A percentile compares a stretch with the other conserved stretches of the same genome.
Conservation (phyloP, 2,797 vertebrate genomes). For the Microtus obscurus region DNA sequence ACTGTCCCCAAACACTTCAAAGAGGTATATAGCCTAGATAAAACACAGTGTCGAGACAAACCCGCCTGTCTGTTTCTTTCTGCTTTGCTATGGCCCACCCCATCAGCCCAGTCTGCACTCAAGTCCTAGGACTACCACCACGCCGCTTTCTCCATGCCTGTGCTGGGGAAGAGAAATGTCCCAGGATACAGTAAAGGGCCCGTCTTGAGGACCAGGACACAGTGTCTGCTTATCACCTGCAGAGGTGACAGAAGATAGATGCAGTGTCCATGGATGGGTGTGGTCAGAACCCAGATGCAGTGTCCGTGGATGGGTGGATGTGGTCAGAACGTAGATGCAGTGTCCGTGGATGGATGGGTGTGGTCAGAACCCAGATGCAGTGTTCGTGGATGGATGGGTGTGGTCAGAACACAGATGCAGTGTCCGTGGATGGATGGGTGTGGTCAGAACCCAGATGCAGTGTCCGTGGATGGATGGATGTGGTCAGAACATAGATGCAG, state of each 20-base stretch:
- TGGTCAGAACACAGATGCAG: rapidly evolving
- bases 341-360: rapidly evolving
- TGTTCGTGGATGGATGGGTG: neutral
- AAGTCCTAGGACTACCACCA: too few species aligned
- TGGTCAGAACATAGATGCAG: too few species aligned
- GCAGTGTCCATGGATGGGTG: rapidly evolving
- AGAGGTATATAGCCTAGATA: neutral
- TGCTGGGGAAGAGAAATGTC: neutral
- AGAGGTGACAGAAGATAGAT: too few species aligned
- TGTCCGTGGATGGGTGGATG: too few species aligned
- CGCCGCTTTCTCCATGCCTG: rapidly evolving
- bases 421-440: neutral
- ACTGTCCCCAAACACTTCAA: neutral
- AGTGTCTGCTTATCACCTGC: neutral
- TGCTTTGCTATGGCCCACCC: too few species aligned
- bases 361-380: rapidly evolving
- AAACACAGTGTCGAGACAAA: too few species aligned
- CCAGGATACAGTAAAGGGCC: neutral
- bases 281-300: too few species aligned
- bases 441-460: too few species aligned
- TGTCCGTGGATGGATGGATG: too few species aligned
- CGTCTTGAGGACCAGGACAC: neutral
- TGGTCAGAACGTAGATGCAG: rapidly evolving
- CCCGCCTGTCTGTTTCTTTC: too few species aligned
- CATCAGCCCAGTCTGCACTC: neutral